Evolutionary conservation across 2,888 invertebrate genomes (phyloP).

Genomic region (Dynastes maya): DNA sequence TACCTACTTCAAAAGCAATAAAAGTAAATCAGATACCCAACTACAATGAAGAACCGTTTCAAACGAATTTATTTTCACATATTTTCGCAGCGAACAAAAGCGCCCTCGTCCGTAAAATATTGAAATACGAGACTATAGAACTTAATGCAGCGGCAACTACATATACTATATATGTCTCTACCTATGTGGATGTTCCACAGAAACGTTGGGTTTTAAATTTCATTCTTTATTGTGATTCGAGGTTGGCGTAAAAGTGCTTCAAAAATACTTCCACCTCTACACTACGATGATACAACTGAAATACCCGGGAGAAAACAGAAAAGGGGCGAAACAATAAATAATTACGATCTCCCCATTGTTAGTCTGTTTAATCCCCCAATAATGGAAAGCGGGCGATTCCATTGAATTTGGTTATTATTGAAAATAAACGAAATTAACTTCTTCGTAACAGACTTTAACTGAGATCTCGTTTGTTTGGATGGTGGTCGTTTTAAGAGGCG

Average conservation of each 20-base stretch:
- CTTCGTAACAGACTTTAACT: not conserved
- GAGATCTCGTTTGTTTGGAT: not conserved
- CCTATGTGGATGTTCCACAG: not conserved
- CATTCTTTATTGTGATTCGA: slow-evolving; percentile 7
- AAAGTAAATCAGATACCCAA: too few relatives aligned
- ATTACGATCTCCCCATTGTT: not conserved
- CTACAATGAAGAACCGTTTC: too few relatives aligned
- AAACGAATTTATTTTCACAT: not conserved
- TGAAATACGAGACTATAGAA: not conserved
- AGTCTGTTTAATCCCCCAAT: not conserved
- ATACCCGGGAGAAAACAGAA: not conserved
- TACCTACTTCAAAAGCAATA: too few relatives aligned
- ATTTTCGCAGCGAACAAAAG: not conserved
- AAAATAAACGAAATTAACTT: not conserved
- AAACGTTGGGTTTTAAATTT: slow-evolving; percentile 1
- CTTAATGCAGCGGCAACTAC: not conserved
- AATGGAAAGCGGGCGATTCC: not conserved
- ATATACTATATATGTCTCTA: too few relatives aligned
- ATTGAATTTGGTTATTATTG: slow-evolving; percentile 7
- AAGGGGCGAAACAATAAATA: not conserved
- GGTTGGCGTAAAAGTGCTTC: not conserved
- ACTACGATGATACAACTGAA: not conserved
- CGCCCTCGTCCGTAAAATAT: not conserved
- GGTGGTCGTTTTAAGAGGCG: not conserved
- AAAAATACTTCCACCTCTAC: not conserved